Evolutionary conservation across 23 tunicate genomes (phyloP).

Genomic region (Trididemnum nubilum): DNA sequence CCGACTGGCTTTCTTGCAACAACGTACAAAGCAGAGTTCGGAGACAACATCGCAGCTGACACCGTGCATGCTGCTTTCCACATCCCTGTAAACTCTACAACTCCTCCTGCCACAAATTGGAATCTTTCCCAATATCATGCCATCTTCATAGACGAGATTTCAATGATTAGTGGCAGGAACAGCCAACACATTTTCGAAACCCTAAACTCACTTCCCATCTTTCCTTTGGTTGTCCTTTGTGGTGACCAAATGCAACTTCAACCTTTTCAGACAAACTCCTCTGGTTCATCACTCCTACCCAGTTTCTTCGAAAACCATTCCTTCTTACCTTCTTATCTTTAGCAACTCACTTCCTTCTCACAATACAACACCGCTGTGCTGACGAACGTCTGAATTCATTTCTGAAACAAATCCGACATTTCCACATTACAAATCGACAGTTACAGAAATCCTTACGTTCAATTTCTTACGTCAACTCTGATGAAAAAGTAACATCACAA

Average conservation of each 20-base stretch:
- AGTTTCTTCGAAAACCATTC: neutral
- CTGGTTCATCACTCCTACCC: neutral
- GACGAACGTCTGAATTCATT: neutral
- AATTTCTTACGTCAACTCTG: neutral
- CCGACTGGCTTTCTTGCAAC: neutral
- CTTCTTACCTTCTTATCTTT: neutral
- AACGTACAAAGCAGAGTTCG: neutral
- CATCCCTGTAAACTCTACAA: neutral
- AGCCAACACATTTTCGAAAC: neutral
- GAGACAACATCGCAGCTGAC: neutral
- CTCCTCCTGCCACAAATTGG: too few relatives aligned
- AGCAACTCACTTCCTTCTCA: neutral
- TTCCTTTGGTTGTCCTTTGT: neutral
- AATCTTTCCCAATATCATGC: too few relatives aligned
- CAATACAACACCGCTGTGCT: neutral
- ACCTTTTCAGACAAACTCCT: neutral
- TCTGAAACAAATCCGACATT: neutral
- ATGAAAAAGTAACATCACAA: neutral
- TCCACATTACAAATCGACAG: neutral
- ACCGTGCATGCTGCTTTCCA: neutral
- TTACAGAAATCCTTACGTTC: neutral
- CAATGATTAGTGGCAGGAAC: neutral
- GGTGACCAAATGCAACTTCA: neutral
- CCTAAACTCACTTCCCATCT: neutral
- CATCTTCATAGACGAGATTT: neutral